Conservation (phyloP, 2,888 invertebrate species). For the Graphium colonna region DNA sequence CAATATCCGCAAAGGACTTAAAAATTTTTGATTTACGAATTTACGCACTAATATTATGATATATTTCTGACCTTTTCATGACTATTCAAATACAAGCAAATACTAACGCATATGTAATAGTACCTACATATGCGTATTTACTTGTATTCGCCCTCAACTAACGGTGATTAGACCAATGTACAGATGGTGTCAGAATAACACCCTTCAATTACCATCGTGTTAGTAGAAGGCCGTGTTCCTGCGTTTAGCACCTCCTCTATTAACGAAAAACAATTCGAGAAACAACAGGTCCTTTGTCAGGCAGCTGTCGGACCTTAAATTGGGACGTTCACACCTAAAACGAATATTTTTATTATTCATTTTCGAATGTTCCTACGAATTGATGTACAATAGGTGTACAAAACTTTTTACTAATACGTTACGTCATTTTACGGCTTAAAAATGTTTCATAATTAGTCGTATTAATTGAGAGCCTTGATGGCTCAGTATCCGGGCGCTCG, state of each 20-base stretch:
- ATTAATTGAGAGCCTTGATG: too few relatives aligned
- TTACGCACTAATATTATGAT: too few relatives aligned
- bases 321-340: slow-evolving; percentile 38
- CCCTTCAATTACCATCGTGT: slow-evolving; percentile 37
- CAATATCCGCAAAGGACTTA: too few relatives aligned
- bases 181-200: slow-evolving; percentile 26
- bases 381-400: background rate
- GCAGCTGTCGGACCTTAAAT: slow-evolving; percentile 36
- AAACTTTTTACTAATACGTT: background rate
- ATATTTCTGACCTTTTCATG: too few relatives aligned
- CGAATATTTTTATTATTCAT: slow-evolving; percentile 25
- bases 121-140: too few relatives aligned
- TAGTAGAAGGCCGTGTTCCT: slow-evolving; percentile 35
- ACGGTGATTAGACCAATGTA: background rate
- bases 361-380: background rate
- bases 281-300: slow-evolving; percentile 40
- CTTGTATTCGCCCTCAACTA: background rate
- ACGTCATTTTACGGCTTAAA: slow-evolving; percentile 3
- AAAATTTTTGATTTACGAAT: too few relatives aligned
- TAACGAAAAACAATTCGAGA: slow-evolving; percentile 34
- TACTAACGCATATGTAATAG: too few relatives aligned
- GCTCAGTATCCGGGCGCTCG: too few relatives aligned
- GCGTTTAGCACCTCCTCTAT: slow-evolving; percentile 39
- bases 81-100: too few relatives aligned
- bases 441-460: too few relatives aligned